Evolutionary conservation across 2,888 invertebrate genomes (phyloP), one percentile per base, ranked within the genome.

Genomic region (Opisthograptis luteolata): DNA sequence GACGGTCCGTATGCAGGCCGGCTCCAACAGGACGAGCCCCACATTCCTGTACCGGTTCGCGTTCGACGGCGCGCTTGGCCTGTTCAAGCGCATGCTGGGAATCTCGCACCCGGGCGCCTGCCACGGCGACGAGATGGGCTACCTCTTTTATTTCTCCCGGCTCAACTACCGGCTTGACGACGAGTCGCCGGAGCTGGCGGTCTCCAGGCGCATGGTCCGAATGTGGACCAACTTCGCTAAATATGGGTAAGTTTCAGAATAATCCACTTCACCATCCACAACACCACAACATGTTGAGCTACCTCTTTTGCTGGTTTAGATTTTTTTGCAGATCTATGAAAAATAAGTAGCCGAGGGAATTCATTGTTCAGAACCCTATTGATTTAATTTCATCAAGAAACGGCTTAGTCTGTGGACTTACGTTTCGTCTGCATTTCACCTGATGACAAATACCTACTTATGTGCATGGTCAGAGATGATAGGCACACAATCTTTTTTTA

Each of bases 181-280:
- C 9, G 88, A 87, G 41, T 92, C 93, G 0, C 82, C 91, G 8
- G 93, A 93, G 62, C 82, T 92, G 3, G 85, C 86, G 24, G 92
- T 93, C 0, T 92, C 93, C 30, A 87, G 86, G 52, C 86, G 92
- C 22, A 92, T 93, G 92, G 89, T 93, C 0, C 92, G 92, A 63
- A 85, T 93, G 91, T 93, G 93, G 93, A 92, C 93, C 15, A 92
- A 93, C 73, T 93, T 93, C 58, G 93, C 93, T 20, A 93, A 93
- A 78, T 92, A 91, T 55, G 93, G 93, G 93, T 93, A 68, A 82
- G 13, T 36, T 25, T 4, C 3, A 20, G 7, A n/a, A n/a, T n/a
- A n/a, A n/a, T n/a, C n/a, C n/a, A n/a, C n/a, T n/a, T n/a, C n/a
- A n/a, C n/a, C n/a, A n/a, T n/a, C n/a, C n/a, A n/a, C n/a, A n/a